These are phyloP conservation scores for Steromphala cineraria DNA, from an alignment of 2,888 invertebrate species.

Conservation along the genomic window DNA sequence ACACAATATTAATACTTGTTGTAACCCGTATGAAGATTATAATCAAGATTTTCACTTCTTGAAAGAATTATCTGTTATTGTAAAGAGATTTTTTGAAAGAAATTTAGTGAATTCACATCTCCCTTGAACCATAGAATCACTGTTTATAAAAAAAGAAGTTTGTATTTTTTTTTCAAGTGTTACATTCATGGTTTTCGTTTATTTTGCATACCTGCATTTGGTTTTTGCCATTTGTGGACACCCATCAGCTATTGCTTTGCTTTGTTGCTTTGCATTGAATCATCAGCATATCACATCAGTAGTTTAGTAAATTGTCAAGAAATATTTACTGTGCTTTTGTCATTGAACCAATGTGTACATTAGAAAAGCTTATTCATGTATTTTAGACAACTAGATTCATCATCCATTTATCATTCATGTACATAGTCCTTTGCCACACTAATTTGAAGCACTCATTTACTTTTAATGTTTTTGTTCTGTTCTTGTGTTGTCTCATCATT, in stretches of 20 bases:
- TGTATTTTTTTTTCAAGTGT: no score
- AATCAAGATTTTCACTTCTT: no score
- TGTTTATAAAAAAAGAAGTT: no score
- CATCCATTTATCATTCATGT: neutral
- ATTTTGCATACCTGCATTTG: neutral
- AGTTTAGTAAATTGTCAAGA: neutral
- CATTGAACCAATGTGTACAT: neutral
- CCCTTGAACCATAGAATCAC: no score
- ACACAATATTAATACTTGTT: no score
- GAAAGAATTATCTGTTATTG: no score
- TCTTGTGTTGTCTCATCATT: neutral
- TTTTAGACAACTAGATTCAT: neutral
- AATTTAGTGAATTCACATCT: no score
- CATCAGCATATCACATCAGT: neutral
- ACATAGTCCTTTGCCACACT: no score
- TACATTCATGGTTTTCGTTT: no score
- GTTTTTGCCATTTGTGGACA: neutral
- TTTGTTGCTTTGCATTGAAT: neutral
- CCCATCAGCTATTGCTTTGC: neutral
- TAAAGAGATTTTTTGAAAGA: no score
- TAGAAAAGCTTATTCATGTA: neutral
- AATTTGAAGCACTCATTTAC: neutral
- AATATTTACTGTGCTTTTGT: neutral
- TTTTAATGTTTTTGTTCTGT: neutral
- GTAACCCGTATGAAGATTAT: no score